These are phyloP conservation scores for Cardiocondyla obscurior DNA, from an alignment of 1,140 invertebrate species.

Conservation along the genomic window DNA sequence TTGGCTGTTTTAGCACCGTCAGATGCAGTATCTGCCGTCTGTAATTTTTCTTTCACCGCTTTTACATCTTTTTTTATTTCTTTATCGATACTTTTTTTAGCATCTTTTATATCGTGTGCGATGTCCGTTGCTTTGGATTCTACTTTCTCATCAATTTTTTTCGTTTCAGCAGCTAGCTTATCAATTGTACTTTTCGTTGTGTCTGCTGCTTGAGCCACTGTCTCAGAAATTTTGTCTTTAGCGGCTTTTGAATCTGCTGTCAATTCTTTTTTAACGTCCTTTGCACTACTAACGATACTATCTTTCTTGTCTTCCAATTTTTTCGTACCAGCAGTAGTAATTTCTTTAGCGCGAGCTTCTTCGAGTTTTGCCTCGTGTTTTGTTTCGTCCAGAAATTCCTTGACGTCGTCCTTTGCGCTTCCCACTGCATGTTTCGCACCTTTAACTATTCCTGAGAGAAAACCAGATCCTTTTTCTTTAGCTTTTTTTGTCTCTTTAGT, in stretches of 20 bases:
- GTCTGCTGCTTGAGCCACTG: not conserved
- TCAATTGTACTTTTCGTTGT: not conserved
- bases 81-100: conserved; percentile 36
- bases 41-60: conserved; percentile 28
- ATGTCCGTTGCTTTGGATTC: conserved; percentile 3
- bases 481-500: conserved; percentile 61
- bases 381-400: conserved; percentile 75
- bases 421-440: conserved; percentile 74
- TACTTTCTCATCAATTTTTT: conserved; percentile 62
- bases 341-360: conserved; percentile 42
- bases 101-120: conserved; percentile 26
- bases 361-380: conserved; percentile 47
- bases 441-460: conserved; percentile 69
- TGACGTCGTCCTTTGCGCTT: conserved; percentile 75
- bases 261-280: not conserved
- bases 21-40: conserved; percentile 1
- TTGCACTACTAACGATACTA: not conserved
- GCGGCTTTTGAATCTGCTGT: not conserved
- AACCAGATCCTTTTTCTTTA: conserved; percentile 65
- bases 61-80: conserved; percentile 53
- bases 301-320: conserved; percentile 28
- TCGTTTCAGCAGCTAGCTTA: conserved; percentile 67
- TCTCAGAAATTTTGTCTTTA: not conserved
- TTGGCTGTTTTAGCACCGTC: conserved; percentile 25
- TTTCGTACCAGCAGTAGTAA: conserved; percentile 9